Evolutionary conservation across 1,140 invertebrate genomes (phyloP), one percentile per base, ranked within the genome.

Genomic region (Berghia stephanieae): DNA sequence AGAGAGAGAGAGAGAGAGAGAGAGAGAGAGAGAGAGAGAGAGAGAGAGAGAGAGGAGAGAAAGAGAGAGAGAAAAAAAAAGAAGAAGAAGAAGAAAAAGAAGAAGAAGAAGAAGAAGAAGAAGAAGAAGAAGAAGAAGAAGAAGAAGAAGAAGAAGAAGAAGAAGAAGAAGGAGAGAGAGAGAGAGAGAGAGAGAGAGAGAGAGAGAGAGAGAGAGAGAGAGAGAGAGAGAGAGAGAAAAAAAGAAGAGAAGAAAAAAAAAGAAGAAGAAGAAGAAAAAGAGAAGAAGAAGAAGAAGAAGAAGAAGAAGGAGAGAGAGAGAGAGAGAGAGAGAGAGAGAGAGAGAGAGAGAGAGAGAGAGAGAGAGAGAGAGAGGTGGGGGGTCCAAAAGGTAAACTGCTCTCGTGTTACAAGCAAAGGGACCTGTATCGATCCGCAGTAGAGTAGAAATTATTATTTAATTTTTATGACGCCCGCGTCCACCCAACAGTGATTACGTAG

Each of bases 301-400:
- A 66, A 27, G 24, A 27, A 6, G 60, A 66, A 2, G 24, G 21
- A 6, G 60, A 66, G 2, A 18, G 21, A 6, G 60, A 66, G 21
- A 18, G 21, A 66, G 60, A 66, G 21, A 18, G 21, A 66, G 60
- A 66, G 21, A 18, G 21, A 66, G 60, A 66, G 21, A 18, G 21
- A 31, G 27, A 66, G n/a, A 27, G n/a, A 66, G 60, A 66, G n/a
- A 27, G n/a, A 66, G 60, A 66, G n/a, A 27, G n/a, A 66, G 60
- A 66, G n/a, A 27, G n/a, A 6, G 60, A 66, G n/a, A 27, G 60
- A 66, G 60, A 66, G 40, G 60, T 36, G 6, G 21, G n/a, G 40
- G 60, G 21, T 31, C 10, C 8, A 66, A 2, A 66, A 5, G 40
- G 2, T 4, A 66, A 13, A 13, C 10, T 27, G 57, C 21, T 60